These are phyloP conservation scores for Hypotaenidia okinawae DNA, from an alignment of 2,797 vertebrate species.

Conservation along the genomic window DNA sequence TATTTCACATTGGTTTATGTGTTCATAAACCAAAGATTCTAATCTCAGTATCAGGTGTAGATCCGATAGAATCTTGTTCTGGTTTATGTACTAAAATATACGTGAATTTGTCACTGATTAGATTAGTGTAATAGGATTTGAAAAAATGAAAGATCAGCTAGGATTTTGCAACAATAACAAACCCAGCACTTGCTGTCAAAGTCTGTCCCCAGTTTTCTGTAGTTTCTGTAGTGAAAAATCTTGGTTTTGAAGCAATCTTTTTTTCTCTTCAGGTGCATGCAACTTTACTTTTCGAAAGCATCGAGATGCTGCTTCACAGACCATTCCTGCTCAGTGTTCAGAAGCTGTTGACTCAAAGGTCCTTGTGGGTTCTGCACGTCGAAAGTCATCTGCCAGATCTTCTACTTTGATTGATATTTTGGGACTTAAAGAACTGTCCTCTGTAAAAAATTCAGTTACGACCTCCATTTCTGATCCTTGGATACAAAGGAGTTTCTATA, in stretches of 20 bases:
- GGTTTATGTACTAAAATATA: background rate
- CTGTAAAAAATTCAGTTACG: slow-evolving; percentile 84
- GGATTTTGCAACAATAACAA: background rate
- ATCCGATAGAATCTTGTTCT: background rate
- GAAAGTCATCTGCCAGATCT: slow-evolving; percentile 79
- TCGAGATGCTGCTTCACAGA: slow-evolving; percentile 91
- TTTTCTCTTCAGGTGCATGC: slow-evolving; percentile 67
- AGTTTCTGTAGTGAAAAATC: background rate
- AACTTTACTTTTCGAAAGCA: slow-evolving; percentile 78
- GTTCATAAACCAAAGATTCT: background rate
- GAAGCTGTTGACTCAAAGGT: slow-evolving; percentile 82
- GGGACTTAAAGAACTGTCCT: slow-evolving; percentile 77
- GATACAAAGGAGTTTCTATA: slow-evolving; percentile 87
- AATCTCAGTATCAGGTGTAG: background rate
- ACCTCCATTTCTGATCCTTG: slow-evolving; percentile 82
- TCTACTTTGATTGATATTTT: slow-evolving; percentile 68
- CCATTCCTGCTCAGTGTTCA: slow-evolving; percentile 80
- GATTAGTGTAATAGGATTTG: background rate
- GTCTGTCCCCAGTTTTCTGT: background rate
- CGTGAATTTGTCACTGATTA: background rate
- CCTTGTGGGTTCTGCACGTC: slow-evolving; percentile 79
- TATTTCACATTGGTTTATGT: background rate
- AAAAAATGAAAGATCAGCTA: background rate
- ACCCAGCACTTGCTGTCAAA: background rate
- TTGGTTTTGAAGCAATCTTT: slow-evolving; percentile 20